Evolutionary conservation across 1,140 invertebrate species (phyloP), one percentile per base, ranked within the genome.

Genomic region (Leptinotarsa lineolata): DNA sequence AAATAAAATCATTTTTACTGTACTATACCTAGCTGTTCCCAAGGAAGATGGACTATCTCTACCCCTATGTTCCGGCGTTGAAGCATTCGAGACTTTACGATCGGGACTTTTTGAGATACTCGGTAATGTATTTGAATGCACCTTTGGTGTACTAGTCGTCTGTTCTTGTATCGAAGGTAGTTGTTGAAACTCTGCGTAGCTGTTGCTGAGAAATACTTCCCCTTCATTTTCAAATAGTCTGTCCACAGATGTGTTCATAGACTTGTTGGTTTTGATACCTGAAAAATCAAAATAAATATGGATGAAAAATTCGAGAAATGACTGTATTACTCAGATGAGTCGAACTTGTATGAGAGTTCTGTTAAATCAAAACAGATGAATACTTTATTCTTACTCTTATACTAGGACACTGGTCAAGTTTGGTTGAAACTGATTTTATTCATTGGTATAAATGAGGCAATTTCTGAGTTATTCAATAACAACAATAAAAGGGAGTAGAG

Each of bases 161-260:
- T 86, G 85, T 80, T 88, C 87, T 77, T 86, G 87, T 80, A 88
- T 89, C 8, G 85, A 87, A 16, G 89, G 89, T 48, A 89, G 79
- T 70, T 89, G 87, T 79, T 89, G 88, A 74, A 89, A 90, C 58
- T 91, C 90, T 0, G 87, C 88, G 76, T 90, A 91, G 80, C 88
- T 91, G 72, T 89, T 90, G 76, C 90, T 91, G 5, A 90, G 83
- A 81, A 91, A 91, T 16, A 91, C 91, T 68, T 91, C 91, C 4
- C 87, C 86, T 81, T 92, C 90, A 77, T 91, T 93, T 81, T 95
- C 93, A 79, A 97, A 97, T 6, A 97, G 85, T 79, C 94, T 89
- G 83, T 97, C 95, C 30, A 97, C 95, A 3, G 95, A 97, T 8
- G 93, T 92, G 72, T 95, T 94, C 95, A 97, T 97, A 2, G 92